Base-by-base conservation (phyloP, 37 sponge, comb jelly and placozoan species). In the Cliona cf. orientalis region DNA sequence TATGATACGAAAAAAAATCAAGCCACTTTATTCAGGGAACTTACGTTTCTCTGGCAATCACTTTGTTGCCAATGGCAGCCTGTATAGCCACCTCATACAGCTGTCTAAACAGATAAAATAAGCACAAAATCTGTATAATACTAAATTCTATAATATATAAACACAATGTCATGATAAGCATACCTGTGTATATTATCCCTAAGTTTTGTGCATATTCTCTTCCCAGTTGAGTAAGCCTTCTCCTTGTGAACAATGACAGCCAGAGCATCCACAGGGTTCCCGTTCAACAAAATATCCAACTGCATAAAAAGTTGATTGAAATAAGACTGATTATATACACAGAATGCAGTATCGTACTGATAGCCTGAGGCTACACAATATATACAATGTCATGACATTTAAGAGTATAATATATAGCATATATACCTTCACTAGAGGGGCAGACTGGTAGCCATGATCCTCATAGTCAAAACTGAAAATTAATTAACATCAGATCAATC, bases 271-370 rank as follows among this genome's bases (percentile, higher is more conserved):
- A 98, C 94, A 12, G 76, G 76, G 11, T n/a, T 28, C 2, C 92
- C 92, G 68, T 98, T 98, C 41, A 98, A 80, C 34, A 98, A 55
- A 56, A 98, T 88, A 65, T 98, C 96, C 37, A 95, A n/a, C 97
- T 93, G 61, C 3, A n/a, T 6, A 37, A 62, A 56, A 41, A 7
- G 23, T 7, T n/a, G 31, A 19, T 62, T 9, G 11, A 21, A 62
- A 7, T n/a, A n/a, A n/a, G n/a, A n/a, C n/a, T n/a, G n/a, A n/a
- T n/a, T n/a, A 9, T 14, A 49, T 49, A 49, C 53, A 49, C 53
- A 49, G 14, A 19, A 19, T 19, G 53, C 53, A 36, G 17, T 33
- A 33, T 36, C 14, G 5, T 19, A 67, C 25, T 31, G 5, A 61
- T 5, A 31, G 17, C 14, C 25, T n/a, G 29, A 61, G 31, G 31